Evolutionary conservation across 30 jellyfish, hydroid and myxozoan species (phyloP), one percentile per base, ranked within the genome.

Genomic region (Haliclystus octoradiatus): DNA sequence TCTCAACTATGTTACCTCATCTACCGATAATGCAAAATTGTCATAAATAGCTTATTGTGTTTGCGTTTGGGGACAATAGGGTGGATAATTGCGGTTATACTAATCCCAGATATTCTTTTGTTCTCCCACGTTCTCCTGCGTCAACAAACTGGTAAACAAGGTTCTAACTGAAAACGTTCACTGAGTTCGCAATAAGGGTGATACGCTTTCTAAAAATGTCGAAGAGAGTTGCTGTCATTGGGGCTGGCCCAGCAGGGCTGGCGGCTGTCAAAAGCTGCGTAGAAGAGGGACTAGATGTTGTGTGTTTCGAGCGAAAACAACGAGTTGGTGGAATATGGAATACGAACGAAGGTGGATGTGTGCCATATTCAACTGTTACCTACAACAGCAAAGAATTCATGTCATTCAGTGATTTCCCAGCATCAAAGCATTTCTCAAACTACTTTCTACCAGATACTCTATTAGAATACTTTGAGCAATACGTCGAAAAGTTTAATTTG

Each of bases 331-430:
- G 95, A 0, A 29, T 84, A 70, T 84, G 95, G 95, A 53, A 90
- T 81, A 47, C 66, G 14, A 31, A 34, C 15, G 75, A 82, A 28
- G 85, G 71, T 31, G 70, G 93, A 51, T 85, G 92, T 3, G 92
- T 85, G 5, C 69, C 84, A 84, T 71, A 74, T 30, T 77, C 96
- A 53, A 85, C 96, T 0, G 93, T 78, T 24, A 85, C 76, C 60
- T 74, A 85, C 67, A 85, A 91, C 12, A 85, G 96, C 72, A 85
- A 85, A 68, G 93, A 85, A 34, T 74, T 85, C 89, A 85, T 85
- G 96, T 66, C 86, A 28, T 85, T 66, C 75, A 85, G 93, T 35
- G 96, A 85, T 40, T 85, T 85, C 31, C 96, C 96, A 13, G 82
- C 79, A 0, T 92, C 96, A 71, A 71, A 77, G 15, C 84, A 65